A percentile compares a stretch with the other conserved stretches of the same genome.
Conservation (phyloP, 37 sponge, comb jelly and placozoan species). For the Diacarnus erythraeanus region DNA sequence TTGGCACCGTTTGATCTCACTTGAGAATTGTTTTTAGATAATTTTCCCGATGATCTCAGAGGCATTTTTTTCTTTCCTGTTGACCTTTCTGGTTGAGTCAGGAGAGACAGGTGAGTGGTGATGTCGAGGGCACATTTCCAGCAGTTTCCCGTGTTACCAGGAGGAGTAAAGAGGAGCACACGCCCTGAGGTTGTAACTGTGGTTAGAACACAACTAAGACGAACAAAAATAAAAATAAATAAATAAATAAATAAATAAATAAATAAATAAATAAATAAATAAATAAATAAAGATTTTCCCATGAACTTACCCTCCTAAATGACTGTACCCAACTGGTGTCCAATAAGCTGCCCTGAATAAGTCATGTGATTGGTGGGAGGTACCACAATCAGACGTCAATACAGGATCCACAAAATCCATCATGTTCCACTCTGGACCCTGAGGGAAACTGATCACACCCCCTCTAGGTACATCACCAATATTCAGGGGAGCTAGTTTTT, state of each 20-base stretch:
- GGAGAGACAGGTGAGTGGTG: neutral
- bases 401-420: neutral
- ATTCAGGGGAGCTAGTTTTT: neutral
- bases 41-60: no score
- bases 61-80: neutral
- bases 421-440: neutral
- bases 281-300: neutral
- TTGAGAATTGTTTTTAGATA: no score
- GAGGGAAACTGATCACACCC: neutral
- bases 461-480: neutral
- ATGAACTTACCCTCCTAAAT: constrained; percentile 35
- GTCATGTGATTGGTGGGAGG: constrained; percentile 14
- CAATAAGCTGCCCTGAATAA: constrained; percentile 22
- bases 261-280: neutral
- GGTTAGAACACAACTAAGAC: constrained; percentile 18
- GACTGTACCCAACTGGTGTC: constrained; percentile 26
- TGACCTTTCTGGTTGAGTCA: neutral
- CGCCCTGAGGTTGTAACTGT: constrained; percentile 19
- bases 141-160: neutral
- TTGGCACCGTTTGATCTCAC: no score
- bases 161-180: constrained; percentile 30
- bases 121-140: constrained; percentile 12
- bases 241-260: neutral
- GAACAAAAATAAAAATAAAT: neutral
- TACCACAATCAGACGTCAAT: neutral